Evolutionary conservation across 2,113 vertebrate genomes (phyloP), one percentile per base, ranked within the genome.

Genomic region (Monarcha castaneiventris): DNA sequence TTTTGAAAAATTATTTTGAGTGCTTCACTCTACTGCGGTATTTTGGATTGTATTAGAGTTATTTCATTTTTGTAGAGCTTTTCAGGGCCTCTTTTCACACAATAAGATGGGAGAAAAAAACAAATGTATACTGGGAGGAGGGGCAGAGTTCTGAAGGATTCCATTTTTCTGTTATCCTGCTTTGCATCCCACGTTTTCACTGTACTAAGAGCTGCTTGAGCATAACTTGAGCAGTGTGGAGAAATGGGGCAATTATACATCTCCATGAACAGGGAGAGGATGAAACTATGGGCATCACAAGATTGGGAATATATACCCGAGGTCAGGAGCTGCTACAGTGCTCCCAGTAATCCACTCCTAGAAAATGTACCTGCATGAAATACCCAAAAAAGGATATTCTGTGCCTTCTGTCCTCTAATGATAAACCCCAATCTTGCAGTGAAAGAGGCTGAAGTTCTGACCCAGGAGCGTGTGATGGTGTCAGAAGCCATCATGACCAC

Each of bases 401-500:
- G 30, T 51, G 17, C 35, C 14, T 64, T 69, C 35, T 75, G 17
- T 55, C 16, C 22, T 75, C 87, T 95, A 55, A 96, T 19, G 11
- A 16, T 11, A 35, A 75, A 52, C 56, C 56, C 49, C 86, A 32
- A 63, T 82, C n/a, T 96, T 97, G 79, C 97, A 98, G 97, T 96
- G 87, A 97, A 97, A 92, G 98, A 97, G 51, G 94, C 96, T 16
- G 96, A 97, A 84, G 95, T 95, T 39, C 86, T 97, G 82, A 96
- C 96, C 37, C 96, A 97, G 63, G 97, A 98, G 37, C 93, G 96
- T 0, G 95, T 97, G 86, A 97, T 97, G 97, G 96, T 97, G 81
- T 97, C 97, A 20, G 97, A 97, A 81, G 97, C 97, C 68, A 95
- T 97, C 82, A 96, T 97, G 97, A 96, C 97, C 73, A 96, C 97